Evolutionary conservation across 2,888 invertebrate genomes (phyloP).

Genomic region (Pristionchus mayeri): DNA sequence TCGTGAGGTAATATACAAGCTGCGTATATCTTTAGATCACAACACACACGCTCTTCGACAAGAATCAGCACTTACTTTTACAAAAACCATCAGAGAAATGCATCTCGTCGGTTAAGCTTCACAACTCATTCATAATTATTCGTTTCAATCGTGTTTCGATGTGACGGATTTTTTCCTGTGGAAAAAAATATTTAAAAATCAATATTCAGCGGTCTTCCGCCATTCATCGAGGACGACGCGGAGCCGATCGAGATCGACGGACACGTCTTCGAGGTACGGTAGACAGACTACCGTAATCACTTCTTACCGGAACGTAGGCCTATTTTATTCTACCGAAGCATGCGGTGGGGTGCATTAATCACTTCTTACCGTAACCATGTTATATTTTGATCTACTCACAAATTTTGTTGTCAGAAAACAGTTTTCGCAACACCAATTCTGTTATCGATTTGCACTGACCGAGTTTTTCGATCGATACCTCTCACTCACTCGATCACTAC

Average conservation of each 20-base stretch:
- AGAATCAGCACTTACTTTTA: too few species aligned
- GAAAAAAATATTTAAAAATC: background rate
- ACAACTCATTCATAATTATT: background rate
- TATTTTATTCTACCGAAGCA: too few species aligned
- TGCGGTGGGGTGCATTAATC: too few species aligned
- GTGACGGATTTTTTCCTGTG: background rate
- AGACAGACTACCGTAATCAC: background rate
- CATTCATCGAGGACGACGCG: conserved; percentile 88
- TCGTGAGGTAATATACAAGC: conserved; percentile 80
- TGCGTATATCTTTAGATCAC: too few species aligned
- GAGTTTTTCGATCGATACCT: background rate
- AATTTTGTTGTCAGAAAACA: too few species aligned
- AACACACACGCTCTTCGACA: too few species aligned
- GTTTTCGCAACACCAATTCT: background rate
- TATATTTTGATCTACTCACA: too few species aligned
- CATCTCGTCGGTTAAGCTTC: background rate
- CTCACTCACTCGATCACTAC: background rate
- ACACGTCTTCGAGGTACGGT: conserved; percentile 65
- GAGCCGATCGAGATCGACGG: conserved; percentile 82
- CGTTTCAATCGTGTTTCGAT: background rate
- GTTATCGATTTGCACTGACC: background rate
- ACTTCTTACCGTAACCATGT: too few species aligned
- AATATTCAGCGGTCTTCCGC: conserved; percentile 78
- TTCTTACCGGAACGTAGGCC: too few species aligned
- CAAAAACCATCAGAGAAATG: too few species aligned